phyloP scores from a whole-genome alignment of 1,140 invertebrate species.

The Drosophila hydei region DNA sequence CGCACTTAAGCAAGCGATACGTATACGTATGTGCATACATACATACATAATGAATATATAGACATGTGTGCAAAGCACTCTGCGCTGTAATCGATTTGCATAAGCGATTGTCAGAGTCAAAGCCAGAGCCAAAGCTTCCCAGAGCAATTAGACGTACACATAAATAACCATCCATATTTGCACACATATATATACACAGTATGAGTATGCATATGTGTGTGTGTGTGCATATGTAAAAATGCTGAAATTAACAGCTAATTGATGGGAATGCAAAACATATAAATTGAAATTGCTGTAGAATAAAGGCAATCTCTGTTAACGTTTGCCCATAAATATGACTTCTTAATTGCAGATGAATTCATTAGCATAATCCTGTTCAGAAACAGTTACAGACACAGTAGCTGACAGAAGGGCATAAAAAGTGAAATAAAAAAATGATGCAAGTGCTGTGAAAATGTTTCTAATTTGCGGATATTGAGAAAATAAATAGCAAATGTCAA shows the following conservation, averaged over 20 bases:
- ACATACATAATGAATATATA: too few relatives aligned
- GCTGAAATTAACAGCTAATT: constrained; percentile 12
- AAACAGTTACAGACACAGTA: not conserved
- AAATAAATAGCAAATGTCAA: not conserved
- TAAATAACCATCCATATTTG: constrained; percentile 30
- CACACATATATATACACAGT: not conserved
- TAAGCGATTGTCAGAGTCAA: constrained; percentile 14
- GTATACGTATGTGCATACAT: constrained; percentile 6
- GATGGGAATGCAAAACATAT: constrained; percentile 41
- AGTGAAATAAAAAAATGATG: not conserved
- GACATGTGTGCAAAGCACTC: constrained; percentile 3
- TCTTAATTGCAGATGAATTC: constrained; percentile 30
- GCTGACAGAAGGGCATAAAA: not conserved
- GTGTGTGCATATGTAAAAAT: not conserved
- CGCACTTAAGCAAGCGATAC: constrained; percentile 6
- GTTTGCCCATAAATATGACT: constrained; percentile 27
- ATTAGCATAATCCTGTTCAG: constrained; percentile 11
- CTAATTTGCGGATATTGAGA: not conserved
- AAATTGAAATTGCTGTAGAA: constrained; percentile 31
- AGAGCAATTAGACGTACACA: constrained; percentile 39
- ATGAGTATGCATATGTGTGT: constrained; percentile 11
- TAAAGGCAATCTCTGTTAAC: constrained; percentile 8
- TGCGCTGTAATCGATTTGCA: constrained; percentile 30
- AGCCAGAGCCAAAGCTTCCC: constrained; percentile 6
- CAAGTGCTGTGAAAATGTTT: not conserved